Conservation (phyloP, 2,113 vertebrate genomes). For the Sciurus niger region DNA sequence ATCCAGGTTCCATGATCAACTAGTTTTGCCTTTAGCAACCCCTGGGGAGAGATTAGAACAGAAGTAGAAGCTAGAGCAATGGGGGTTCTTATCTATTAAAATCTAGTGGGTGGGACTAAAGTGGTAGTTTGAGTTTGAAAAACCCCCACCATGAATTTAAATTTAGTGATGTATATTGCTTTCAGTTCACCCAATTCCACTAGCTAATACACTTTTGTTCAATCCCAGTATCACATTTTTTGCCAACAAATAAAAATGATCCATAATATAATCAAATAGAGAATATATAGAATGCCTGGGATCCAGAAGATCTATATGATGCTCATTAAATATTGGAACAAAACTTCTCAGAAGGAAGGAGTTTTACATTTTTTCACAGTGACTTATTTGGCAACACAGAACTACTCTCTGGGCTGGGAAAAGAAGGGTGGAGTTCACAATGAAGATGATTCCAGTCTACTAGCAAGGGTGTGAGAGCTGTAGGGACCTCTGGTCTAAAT, state of each 20-base stretch:
- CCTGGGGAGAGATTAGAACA: not conserved
- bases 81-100: not conserved
- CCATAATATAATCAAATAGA: not conserved
- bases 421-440: not conserved
- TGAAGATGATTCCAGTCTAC: not conserved
- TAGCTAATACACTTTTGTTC: not conserved
- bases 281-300: not conserved
- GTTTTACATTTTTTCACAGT: not conserved
- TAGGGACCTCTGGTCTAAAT: not conserved
- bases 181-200: not conserved
- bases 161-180: not conserved
- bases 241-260: not conserved
- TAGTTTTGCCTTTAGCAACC: not conserved
- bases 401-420: not conserved
- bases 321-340: not conserved
- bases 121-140: not conserved
- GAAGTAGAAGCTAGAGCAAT: not conserved
- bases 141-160: not conserved
- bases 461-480: not conserved
- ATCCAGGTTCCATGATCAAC: not conserved
- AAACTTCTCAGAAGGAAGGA: not conserved
- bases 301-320: not conserved
- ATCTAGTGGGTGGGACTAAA: not conserved
- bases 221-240: not conserved
- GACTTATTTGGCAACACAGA: not conserved